Base-by-base conservation (phyloP, 1,140 invertebrate species). In the Drosophila virilis region DNA sequence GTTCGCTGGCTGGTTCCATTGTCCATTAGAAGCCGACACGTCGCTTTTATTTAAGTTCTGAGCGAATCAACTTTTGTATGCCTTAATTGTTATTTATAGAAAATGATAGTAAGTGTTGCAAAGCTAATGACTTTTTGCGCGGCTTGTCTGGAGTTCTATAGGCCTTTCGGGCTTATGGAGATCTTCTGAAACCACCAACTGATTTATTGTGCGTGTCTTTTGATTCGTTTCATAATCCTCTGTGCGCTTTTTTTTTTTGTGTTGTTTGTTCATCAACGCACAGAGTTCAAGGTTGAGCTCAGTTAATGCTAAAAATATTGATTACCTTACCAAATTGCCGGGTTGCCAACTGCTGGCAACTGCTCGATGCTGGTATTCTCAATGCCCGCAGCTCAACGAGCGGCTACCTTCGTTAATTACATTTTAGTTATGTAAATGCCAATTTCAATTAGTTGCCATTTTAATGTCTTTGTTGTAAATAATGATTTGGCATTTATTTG, bases 31-130 rank as follows among this genome's bases (percentile, higher is more conserved):
- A 40, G 64, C 43, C 37, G 35, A 32, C 22, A 28, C 38, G 42
- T 59, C 22, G 57, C 55, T 45, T 22, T 10, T 28, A n/a, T 28
- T 28, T 33, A 15, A 45, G 55, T 17, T 62, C 59, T 62, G 48
- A 72, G 40, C 69, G 69, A 66, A 66, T 64, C 66, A 45, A 52
- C 58, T 55, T 77, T 69, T 74, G 83, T 74, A 80, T 89, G 84
- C 83, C 81, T 88, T 81, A 88, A 88, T 88, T 88, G 84, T 88
- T 88, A 88, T 88, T 89, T 88, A 88, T 88, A 89, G 83, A 74
- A 73, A 89, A 84, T 88, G 83, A 89, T 88, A 86, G 84, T 70
- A 85, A 88, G 74, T 88, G 84, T 72, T 80, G 75, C 81, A 80
- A 77, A 81, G 69, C 84, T 88, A 88, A 88, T 88, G 84, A 89